These are phyloP conservation scores for Drosophila nr. fundita DNA, from an alignment of 2,888 invertebrate genomes.

Conservation along the genomic window DNA sequence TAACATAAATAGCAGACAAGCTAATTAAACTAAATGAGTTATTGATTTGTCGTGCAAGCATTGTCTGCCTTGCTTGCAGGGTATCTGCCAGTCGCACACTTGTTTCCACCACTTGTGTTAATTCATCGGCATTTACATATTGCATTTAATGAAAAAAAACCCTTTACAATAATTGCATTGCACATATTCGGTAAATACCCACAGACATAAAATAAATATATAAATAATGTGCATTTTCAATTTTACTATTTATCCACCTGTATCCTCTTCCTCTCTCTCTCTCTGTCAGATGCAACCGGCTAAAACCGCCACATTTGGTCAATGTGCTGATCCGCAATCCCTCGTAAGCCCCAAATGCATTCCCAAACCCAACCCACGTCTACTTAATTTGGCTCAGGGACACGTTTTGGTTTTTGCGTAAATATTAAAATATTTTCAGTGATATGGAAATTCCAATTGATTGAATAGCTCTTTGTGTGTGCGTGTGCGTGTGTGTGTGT, in stretches of 20 bases:
- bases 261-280: not conserved
- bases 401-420: constrained; percentile 44
- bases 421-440: constrained; percentile 77
- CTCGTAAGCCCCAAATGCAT: not conserved
- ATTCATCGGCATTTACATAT: constrained; percentile 49
- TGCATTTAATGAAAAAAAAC: constrained; percentile 45
- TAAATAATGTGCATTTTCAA: constrained; percentile 63
- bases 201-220: constrained; percentile 4
- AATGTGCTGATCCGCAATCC: constrained; percentile 23
- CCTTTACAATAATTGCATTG: constrained; percentile 67
- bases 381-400: constrained; percentile 1
- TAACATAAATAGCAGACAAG: not conserved
- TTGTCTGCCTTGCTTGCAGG: not conserved
- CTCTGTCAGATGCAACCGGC: constrained; percentile 16
- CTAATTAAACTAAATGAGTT: not conserved
- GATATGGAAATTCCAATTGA: constrained; percentile 79
- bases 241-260: constrained; percentile 57
- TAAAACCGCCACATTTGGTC: constrained; percentile 37
- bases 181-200: constrained; percentile 50
- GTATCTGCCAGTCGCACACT: not conserved
- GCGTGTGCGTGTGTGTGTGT: constrained; percentile 16
- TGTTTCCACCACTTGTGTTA: not conserved
- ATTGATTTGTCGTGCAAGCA: not conserved
- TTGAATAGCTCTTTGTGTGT: constrained; percentile 55
- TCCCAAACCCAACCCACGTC: constrained; percentile 9